Percentiles rank a stretch among this genome's conserved stretches.
These are phyloP conservation scores for Stomatorhinus ivindoensis DNA, from an alignment of 2,113 vertebrate genomes.

Conservation along the genomic window DNA sequence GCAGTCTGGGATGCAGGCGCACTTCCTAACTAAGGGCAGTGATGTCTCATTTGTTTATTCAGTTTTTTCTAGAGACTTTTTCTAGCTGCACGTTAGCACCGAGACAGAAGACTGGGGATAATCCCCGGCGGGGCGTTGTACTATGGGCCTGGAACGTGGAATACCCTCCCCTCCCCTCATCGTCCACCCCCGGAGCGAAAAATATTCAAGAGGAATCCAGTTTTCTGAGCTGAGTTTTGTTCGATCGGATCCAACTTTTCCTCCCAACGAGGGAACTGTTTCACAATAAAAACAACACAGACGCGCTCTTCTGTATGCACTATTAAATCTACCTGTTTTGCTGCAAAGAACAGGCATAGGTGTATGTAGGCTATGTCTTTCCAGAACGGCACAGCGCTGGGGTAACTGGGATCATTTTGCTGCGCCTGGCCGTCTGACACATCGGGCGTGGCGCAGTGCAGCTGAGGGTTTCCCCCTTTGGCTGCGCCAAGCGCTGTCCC, in stretches of 20 bases:
- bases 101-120: background rate
- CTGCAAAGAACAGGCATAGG: background rate
- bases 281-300: background rate
- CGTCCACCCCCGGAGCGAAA: background rate
- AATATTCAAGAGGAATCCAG: background rate
- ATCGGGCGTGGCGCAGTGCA: background rate
- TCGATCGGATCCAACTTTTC: background rate
- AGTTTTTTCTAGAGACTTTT: background rate
- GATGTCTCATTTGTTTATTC: background rate
- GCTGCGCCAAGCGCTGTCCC: background rate
- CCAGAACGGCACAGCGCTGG: background rate
- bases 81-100: background rate
- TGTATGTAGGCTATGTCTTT: background rate
- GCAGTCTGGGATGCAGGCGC: constrained; percentile 3
- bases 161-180: background rate
- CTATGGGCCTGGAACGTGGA: background rate
- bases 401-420: background rate
- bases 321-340: background rate
- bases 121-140: background rate
- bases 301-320: background rate
- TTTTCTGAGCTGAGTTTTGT: background rate
- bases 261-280: background rate
- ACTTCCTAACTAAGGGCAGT: background rate
- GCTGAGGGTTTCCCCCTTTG: background rate
- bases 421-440: background rate